phyloP scores from a whole-genome alignment of 2,888 invertebrate genomes.

The Epinotia bilunana region DNA sequence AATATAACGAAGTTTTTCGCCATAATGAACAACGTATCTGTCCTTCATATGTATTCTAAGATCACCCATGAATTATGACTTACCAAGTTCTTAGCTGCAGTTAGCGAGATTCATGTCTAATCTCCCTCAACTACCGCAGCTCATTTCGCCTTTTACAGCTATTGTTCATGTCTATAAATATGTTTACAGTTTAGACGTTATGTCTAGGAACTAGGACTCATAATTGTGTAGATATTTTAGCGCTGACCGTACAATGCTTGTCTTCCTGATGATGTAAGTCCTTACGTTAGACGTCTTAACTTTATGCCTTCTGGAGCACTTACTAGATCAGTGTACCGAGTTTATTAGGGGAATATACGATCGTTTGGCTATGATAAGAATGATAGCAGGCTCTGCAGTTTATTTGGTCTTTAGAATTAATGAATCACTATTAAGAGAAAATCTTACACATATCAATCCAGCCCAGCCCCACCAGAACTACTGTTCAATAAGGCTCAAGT shows the following conservation, averaged over 20 bases:
- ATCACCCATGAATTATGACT: constrained; percentile 30
- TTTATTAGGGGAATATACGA: not conserved
- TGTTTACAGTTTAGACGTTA: not conserved
- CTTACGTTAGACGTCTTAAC: constrained; percentile 19
- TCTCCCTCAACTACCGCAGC: constrained; percentile 35
- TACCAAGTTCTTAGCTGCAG: constrained; percentile 41
- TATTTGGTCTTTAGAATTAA: not conserved
- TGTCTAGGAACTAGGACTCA: not conserved
- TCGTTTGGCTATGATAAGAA: not conserved
- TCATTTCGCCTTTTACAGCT: constrained; percentile 30
- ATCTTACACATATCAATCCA: no score
- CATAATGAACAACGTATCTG: constrained; percentile 16
- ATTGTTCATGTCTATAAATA: not conserved
- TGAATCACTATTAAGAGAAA: no score
- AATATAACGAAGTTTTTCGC: no score
- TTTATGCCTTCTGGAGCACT: constrained; percentile 18
- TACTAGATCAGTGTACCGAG: not conserved
- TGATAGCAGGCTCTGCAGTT: not conserved
- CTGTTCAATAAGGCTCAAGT: no score
- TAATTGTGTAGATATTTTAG: not conserved
- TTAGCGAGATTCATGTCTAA: constrained; percentile 43
- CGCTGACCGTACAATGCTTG: not conserved
- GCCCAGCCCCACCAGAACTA: no score
- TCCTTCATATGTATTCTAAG: constrained; percentile 16
- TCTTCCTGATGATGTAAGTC: not conserved